Percentiles rank a stretch among this genome's conserved stretches.
Evolutionary conservation across 2,113 vertebrate genomes (phyloP).

Genomic region (Patagioenas fasciata): DNA sequence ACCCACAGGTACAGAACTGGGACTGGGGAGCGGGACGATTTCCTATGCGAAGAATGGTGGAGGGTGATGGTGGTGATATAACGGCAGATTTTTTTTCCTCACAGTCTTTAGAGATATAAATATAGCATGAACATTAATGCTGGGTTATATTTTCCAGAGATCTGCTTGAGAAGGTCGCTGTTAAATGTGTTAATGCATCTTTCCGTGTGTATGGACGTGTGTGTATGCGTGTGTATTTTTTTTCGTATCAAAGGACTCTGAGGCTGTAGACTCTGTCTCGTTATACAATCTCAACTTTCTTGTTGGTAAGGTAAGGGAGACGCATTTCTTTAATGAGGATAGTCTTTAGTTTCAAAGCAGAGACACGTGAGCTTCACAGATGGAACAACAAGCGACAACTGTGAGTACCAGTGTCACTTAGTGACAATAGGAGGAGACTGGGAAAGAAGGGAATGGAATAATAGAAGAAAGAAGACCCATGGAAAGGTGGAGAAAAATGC

Average conservation of each 20-base stretch:
- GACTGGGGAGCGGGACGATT: not conserved
- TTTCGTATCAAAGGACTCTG: constrained; percentile 64
- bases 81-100: not conserved
- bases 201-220: constrained; percentile 48
- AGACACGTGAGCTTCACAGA: constrained; percentile 42
- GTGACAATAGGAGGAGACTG: not conserved
- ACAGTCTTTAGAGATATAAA: not conserved
- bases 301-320: constrained; percentile 73
- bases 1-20: constrained; percentile 86
- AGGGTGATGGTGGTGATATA: not conserved
- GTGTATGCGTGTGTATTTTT: constrained; percentile 50
- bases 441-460: not conserved
- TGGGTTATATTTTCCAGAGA: constrained; percentile 48
- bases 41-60: not conserved
- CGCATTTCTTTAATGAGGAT: constrained; percentile 32
- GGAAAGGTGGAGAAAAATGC: not conserved
- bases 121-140: constrained; percentile 4
- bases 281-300: constrained; percentile 73
- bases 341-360: constrained; percentile 62
- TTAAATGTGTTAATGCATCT: constrained; percentile 22
- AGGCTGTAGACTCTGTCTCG: constrained; percentile 68
- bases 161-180: constrained; percentile 30
- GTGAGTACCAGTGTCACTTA: constrained; percentile 61
- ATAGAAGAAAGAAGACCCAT: not conserved
- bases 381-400: constrained; percentile 44